Evolutionary conservation across 2,113 vertebrate species (phyloP), one percentile per base, ranked within the genome.

Genomic region (Chinchilla lanigera): DNA sequence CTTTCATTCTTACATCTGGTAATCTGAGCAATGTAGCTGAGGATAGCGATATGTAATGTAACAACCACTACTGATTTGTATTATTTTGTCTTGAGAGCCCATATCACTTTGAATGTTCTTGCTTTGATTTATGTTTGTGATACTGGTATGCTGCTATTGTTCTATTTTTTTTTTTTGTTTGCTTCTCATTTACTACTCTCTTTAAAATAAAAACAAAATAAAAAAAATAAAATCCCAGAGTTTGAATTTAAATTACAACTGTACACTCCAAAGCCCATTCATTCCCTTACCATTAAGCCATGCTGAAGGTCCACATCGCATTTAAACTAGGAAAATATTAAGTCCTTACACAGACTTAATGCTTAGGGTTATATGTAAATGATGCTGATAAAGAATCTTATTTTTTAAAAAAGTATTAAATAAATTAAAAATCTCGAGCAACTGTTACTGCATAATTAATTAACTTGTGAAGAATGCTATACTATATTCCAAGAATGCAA

Each of bases 341-440:
- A 75, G 41, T 20, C 61, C 33, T 92, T 28, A 12, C 12, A 9
- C 26, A 83, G 13, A 93, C 58, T 71, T 93, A 93, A 58, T 30
- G 47, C 78, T 89, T 87, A 84, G 9, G 78, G 9, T n/a, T 77
- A 65, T 85, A 19, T 85, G 52, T 50, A 69, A 95, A 63, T 78
- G 22, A 96, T 35, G 13, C 1, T 82, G 41, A 93, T 47, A 73
- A 80, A 47, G 65, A 38, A 81, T 60, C 24, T 75, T 94, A 9
- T 71, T 38, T 75, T 77, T 35, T 89, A 56, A 69, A 84, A 54
- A 90, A 7, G 8, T 84, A 41, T 67, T 94, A 96, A 89, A 95
- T 73, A 41, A 85, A 89, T 41, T 75, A 75, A 77, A 77, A 94
- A 60, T 65, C 65, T 71, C 26, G 56, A 90, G 75, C 75, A 82